Evolutionary conservation across 2,113 vertebrate species (phyloP).

Genomic region (Gorsachius goisagi): DNA sequence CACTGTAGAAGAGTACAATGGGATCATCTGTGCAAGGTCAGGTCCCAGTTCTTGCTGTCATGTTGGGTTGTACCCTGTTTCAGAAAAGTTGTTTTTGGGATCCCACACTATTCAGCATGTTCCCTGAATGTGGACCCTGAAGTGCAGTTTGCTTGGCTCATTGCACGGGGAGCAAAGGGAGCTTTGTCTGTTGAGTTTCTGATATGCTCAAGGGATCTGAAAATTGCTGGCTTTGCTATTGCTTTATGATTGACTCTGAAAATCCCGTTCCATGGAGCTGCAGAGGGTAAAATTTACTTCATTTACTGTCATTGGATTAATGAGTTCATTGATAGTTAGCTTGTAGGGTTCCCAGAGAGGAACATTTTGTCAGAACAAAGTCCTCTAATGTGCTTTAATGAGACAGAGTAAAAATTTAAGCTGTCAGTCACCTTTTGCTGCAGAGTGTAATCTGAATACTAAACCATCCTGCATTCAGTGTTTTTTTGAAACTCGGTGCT

Average conservation of each 20-base stretch:
- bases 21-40: background rate
- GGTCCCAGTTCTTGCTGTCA: background rate
- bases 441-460: background rate
- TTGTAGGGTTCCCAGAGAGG: background rate
- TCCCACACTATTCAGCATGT: background rate
- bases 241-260: background rate
- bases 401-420: background rate
- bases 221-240: background rate
- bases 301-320: background rate
- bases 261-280: background rate
- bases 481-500: background rate
- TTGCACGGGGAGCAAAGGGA: background rate
- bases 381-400: background rate
- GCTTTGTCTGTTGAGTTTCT: background rate
- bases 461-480: background rate
- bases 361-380: background rate
- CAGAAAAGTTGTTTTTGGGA: background rate
- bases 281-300: background rate
- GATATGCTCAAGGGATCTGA: background rate
- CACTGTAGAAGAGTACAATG: background rate
- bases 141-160: background rate
- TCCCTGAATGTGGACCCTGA: background rate
- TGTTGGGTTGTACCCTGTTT: background rate
- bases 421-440: background rate
- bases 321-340: background rate